Percentiles rank a stretch among this genome's conserved stretches.
Conservation (phyloP, 2,888 invertebrate genomes). For the Agonopterix subpropinquella region DNA sequence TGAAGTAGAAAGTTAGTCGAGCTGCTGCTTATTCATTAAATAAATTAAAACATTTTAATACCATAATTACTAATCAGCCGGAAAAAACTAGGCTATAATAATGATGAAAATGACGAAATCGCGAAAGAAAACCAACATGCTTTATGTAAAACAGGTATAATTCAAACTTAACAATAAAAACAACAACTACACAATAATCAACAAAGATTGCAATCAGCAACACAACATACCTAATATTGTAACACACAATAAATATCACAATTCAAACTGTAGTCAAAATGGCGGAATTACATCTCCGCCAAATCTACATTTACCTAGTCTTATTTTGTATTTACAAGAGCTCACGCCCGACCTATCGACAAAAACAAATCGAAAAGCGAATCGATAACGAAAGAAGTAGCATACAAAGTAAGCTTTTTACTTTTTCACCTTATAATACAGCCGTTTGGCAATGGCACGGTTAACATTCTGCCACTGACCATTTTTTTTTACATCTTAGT, state of each 20-base stretch:
- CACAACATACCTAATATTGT: constrained; percentile 41
- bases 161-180: constrained; percentile 40
- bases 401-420: constrained; percentile 39
- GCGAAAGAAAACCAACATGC: too few relatives aligned
- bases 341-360: constrained; percentile 22
- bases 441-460: constrained; percentile 2
- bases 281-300: constrained; percentile 49
- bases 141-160: constrained; percentile 8
- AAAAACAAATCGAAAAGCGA: constrained; percentile 12
- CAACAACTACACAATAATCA: constrained; percentile 71
- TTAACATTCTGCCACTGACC: constrained; percentile 1
- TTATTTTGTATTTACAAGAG: constrained; percentile 46
- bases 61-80: too few relatives aligned
- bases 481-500: constrained; percentile 33
- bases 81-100: too few relatives aligned
- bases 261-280: constrained; percentile 45
- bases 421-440: constrained; percentile 11
- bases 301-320: constrained; percentile 48
- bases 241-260: constrained; percentile 74
- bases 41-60: too few relatives aligned
- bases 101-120: too few relatives aligned
- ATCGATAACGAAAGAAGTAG: constrained; percentile 15
- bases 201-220: constrained; percentile 61
- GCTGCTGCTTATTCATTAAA: too few relatives aligned
- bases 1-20: too few relatives aligned